These are phyloP conservation scores for Schizothorax lantsangensis DNA, from an alignment of 2,797 vertebrate genomes.

Conservation along the genomic window DNA sequence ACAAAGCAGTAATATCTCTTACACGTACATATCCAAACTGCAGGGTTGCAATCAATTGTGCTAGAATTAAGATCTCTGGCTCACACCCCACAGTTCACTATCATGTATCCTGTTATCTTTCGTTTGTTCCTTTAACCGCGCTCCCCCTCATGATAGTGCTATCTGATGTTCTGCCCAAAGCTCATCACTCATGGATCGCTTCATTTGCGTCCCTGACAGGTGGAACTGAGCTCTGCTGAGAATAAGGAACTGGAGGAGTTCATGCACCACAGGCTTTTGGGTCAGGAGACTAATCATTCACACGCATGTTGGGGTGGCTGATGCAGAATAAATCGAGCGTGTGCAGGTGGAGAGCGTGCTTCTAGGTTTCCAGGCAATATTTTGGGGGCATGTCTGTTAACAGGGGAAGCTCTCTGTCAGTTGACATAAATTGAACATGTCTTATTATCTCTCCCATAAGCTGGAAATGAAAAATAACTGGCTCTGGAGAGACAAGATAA, in stretches of 20 bases:
- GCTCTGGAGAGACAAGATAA: constrained; percentile 66
- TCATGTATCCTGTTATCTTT: constrained; percentile 30
- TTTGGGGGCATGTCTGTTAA: constrained; percentile 60
- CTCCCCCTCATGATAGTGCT: constrained; percentile 7
- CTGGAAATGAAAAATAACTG: constrained; percentile 65
- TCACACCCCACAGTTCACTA: constrained; percentile 29
- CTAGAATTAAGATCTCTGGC: constrained; percentile 24
- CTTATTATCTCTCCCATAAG: constrained; percentile 68
- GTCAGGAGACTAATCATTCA: constrained; percentile 37
- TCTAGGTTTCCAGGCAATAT: constrained; percentile 53
- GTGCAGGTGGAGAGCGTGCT: constrained; percentile 11
- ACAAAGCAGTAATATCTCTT: constrained; percentile 28
- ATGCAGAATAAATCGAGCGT: constrained; percentile 34
- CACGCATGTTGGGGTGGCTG: constrained; percentile 20
- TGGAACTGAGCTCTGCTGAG: constrained; percentile 27
- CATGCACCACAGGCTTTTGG: constrained; percentile 22
- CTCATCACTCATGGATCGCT: constrained; percentile 49
- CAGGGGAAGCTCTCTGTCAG: constrained; percentile 62
- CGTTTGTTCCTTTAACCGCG: background rate
- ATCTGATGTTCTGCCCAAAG: constrained; percentile 38
- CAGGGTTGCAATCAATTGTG: constrained; percentile 19
- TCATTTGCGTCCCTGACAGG: constrained; percentile 48
- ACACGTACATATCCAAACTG: background rate
- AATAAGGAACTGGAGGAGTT: constrained; percentile 45
- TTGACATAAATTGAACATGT: constrained; percentile 67